These are phyloP conservation scores for Choloepus hoffmanni DNA, from an alignment of 2,113 vertebrate genomes.

Conservation along the genomic window DNA sequence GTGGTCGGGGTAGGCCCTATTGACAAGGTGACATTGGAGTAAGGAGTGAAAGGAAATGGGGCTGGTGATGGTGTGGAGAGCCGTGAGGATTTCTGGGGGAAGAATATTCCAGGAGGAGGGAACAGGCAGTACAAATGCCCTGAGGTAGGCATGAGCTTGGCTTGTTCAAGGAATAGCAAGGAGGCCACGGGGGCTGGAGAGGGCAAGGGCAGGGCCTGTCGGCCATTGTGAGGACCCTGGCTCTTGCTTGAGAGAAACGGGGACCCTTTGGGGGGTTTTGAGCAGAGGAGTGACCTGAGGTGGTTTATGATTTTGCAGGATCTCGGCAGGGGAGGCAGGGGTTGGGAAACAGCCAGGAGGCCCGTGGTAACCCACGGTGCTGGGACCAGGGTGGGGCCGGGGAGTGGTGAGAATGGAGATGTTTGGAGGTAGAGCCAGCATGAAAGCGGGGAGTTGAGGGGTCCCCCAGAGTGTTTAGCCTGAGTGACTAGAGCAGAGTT, in stretches of 20 bases:
- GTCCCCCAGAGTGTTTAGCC: neutral
- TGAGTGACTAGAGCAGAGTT: neutral
- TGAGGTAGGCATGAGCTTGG: neutral
- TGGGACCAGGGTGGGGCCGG: neutral
- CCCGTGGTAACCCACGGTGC: neutral
- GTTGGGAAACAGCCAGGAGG: neutral
- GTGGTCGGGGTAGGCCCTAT: neutral
- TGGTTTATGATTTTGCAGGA: neutral
- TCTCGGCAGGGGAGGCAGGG: neutral
- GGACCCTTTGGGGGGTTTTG: neutral
- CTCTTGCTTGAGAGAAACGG: slow-evolving; percentile 24
- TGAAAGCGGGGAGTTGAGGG: neutral
- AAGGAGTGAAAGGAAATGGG: neutral
- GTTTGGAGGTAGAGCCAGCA: neutral
- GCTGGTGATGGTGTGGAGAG: too few species aligned
- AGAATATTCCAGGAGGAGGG: neutral
- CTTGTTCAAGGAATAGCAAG: neutral
- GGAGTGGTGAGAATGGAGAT: neutral
- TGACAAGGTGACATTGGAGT: neutral
- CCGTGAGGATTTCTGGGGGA: neutral
- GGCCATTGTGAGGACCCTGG: too few species aligned
- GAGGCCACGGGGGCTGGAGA: neutral
- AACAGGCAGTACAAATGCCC: neutral
- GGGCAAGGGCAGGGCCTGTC: neutral
- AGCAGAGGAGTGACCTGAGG: neutral